A percentile compares a stretch with the other conserved stretches of the same genome.
phyloP scores from a whole-genome alignment of 2,797 vertebrate genomes.

The Sardinella longiceps region DNA sequence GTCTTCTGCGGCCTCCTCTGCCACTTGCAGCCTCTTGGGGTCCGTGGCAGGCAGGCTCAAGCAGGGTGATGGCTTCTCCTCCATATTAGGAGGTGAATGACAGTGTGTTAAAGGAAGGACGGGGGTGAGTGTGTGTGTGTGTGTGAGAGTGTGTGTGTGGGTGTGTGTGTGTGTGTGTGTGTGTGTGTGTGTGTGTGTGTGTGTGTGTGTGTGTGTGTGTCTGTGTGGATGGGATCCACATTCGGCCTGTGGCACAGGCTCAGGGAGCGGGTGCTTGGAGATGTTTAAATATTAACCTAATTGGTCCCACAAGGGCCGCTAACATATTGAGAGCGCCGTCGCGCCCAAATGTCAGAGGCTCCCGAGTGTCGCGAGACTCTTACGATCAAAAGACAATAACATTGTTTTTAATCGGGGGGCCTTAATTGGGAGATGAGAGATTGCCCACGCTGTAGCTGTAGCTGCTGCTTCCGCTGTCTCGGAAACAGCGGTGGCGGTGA shows the following conservation, averaged over 20 bases:
- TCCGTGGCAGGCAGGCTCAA: neutral
- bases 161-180: too few species aligned
- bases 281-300: conserved; percentile 82
- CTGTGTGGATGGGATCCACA: conserved; percentile 26
- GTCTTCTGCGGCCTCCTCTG: neutral
- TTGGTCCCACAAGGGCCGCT: conserved; percentile 74
- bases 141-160: too few species aligned
- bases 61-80: neutral
- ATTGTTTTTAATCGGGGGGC: conserved; percentile 73
- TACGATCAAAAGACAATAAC: conserved; percentile 79
- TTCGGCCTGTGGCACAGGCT: conserved; percentile 63
- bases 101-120: neutral
- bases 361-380: conserved; percentile 70
- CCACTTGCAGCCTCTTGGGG: neutral
- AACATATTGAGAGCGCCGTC: conserved; percentile 70
- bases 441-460: conserved; percentile 50
- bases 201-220: neutral
- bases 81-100: neutral
- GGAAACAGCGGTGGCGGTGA: neutral
- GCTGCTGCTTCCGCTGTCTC: neutral
- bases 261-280: conserved; percentile 65
- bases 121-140: neutral
- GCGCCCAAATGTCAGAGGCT: conserved; percentile 75
- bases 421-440: conserved; percentile 79
- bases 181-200: neutral